Conservation (phyloP, 2,888 invertebrate species). For the Azorinus chamasolen region DNA sequence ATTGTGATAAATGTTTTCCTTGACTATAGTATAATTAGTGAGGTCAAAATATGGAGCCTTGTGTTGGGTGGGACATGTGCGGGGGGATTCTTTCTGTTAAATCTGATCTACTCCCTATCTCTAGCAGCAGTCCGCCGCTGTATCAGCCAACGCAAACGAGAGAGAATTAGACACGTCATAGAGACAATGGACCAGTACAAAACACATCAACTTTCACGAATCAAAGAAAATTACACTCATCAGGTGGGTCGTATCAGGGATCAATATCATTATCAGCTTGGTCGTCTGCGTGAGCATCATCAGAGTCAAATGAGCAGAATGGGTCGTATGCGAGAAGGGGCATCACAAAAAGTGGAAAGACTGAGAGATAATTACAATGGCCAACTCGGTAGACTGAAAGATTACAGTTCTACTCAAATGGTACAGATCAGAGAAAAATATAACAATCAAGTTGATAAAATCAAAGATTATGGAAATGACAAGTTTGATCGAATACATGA, state of each 20-base stretch:
- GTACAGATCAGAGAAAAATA: slow-evolving; percentile 98
- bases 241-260: slow-evolving; percentile 82
- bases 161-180: slow-evolving; percentile 86
- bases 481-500: slow-evolving; percentile 95
- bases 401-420: slow-evolving; percentile 96
- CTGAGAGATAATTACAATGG: slow-evolving; percentile 96
- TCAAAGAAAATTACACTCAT: slow-evolving; percentile 82
- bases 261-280: slow-evolving; percentile 86
- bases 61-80: slow-evolving; percentile 94
- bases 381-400: slow-evolving; percentile 95
- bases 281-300: slow-evolving; percentile 91
- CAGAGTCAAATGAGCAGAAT: slow-evolving; percentile 96
- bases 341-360: slow-evolving; percentile 97
- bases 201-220: slow-evolving; percentile 78
- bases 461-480: slow-evolving; percentile 97
- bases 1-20: slow-evolving; percentile 90
- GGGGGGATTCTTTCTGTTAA: slow-evolving; percentile 92
- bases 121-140: slow-evolving; percentile 72
- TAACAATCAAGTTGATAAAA: slow-evolving; percentile 97
- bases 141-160: slow-evolving; percentile 86
- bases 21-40: slow-evolving; percentile 94
- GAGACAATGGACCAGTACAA: slow-evolving; percentile 83
- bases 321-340: slow-evolving; percentile 95
- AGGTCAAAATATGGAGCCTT: slow-evolving; percentile 94
- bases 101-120: slow-evolving; percentile 92